A percentile compares a stretch with the other conserved stretches of the same genome.
Evolutionary conservation across 1,140 invertebrate genomes (phyloP).

Genomic region (Euwallacea similis): DNA sequence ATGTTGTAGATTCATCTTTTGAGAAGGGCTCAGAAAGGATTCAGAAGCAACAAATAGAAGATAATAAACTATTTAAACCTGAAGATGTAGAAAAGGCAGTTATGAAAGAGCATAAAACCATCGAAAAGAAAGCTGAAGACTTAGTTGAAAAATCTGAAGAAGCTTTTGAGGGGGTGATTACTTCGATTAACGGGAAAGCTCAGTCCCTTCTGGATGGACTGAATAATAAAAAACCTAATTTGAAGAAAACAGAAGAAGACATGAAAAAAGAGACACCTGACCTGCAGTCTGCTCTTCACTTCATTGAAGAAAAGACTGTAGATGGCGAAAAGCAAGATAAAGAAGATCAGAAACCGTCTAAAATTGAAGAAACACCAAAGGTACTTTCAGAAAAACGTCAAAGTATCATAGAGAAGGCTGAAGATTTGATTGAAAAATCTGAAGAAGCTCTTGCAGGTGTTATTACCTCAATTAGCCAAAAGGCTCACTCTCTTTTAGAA

Average conservation of each 20-base stretch:
- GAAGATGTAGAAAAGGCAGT: not conserved
- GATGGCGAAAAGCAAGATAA: not conserved
- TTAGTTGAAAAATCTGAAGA: conserved; percentile 13
- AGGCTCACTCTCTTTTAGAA: not conserved
- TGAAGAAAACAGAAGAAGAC: not conserved
- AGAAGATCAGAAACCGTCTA: too few species aligned
- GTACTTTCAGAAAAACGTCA: not conserved
- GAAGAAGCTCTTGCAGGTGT: conserved; percentile 11
- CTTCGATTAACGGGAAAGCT: conserved; percentile 1
- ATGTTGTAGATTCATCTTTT: too few species aligned
- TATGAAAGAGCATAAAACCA: not conserved
- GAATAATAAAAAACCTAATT: not conserved
- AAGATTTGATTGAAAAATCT: conserved; percentile 15
- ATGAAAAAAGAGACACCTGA: too few species aligned
- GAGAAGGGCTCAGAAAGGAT: not conserved
- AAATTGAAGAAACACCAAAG: not conserved
- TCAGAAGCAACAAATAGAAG: not conserved
- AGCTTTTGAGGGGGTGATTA: conserved; percentile 2
- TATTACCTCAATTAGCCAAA: not conserved
- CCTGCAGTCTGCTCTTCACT: too few species aligned
- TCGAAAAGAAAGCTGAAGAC: not conserved
- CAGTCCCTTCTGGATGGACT: not conserved
- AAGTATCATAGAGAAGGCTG: conserved; percentile 10
- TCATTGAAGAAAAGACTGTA: not conserved
- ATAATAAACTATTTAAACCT: not conserved